Percentiles rank a stretch among this genome's conserved stretches.
Conservation (phyloP, 2,888 invertebrate species). For the Rhagonycha lutea region DNA sequence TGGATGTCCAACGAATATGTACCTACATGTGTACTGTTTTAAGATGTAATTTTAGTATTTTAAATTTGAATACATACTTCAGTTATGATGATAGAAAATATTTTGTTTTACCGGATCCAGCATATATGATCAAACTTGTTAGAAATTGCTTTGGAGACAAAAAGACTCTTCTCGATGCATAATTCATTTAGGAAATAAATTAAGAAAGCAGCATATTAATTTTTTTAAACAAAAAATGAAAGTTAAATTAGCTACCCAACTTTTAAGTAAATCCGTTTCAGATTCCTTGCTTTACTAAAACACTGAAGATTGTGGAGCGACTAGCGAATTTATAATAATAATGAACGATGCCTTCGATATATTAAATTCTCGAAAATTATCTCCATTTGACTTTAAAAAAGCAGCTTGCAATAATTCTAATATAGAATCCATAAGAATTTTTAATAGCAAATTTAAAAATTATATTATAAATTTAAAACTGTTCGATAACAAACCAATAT, state of each 20-base stretch:
- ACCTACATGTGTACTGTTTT: constrained; percentile 16
- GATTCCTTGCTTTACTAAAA: constrained; percentile 35
- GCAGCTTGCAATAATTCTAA: too few relatives aligned
- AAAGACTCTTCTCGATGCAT: constrained; percentile 14
- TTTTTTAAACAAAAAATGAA: constrained; percentile 25
- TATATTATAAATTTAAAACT: too few relatives aligned
- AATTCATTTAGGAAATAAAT: constrained; percentile 27
- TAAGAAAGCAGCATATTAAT: constrained; percentile 19
- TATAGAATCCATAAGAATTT: too few relatives aligned
- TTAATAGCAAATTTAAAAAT: too few relatives aligned
- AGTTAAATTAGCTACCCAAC: constrained; percentile 4
- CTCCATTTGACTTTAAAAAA: too few relatives aligned
- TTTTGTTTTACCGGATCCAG: constrained; percentile 14
- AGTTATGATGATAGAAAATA: not conserved
- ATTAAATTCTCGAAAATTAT: constrained; percentile 27
- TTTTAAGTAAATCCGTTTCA: constrained; percentile 21
- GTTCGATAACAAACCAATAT: too few relatives aligned
- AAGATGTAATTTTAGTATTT: constrained; percentile 5
- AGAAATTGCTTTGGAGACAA: constrained; percentile 16
- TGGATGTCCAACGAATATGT: constrained; percentile 36
- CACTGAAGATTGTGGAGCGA: constrained; percentile 32
- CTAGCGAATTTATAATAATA: constrained; percentile 32
- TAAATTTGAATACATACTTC: not conserved
- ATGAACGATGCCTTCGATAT: constrained; percentile 38
- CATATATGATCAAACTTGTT: constrained; percentile 17